These are phyloP conservation scores for Fistularia commersonii DNA, from an alignment of 2,797 vertebrate species.

Conservation along the genomic window DNA sequence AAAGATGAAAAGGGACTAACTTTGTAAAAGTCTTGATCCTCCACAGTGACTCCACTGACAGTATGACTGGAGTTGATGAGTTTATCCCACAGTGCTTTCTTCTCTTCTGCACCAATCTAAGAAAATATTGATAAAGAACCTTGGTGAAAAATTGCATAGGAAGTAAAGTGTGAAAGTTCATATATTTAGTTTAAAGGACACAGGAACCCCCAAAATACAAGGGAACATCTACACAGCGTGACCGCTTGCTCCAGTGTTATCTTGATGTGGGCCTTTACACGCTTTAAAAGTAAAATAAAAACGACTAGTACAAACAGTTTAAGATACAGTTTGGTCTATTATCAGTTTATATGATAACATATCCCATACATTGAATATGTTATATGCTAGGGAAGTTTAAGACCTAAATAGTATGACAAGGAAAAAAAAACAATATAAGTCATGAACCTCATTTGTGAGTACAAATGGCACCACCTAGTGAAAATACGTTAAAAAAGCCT, in stretches of 20 bases:
- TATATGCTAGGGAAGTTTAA: no score
- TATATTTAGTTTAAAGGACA: background rate
- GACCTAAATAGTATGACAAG: no score
- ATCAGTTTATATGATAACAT: background rate
- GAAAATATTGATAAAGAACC: conserved; percentile 34
- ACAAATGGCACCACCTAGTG: conserved; percentile 66
- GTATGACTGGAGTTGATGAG: conserved; percentile 78
- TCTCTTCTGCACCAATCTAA: conserved; percentile 81
- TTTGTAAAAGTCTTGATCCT: conserved; percentile 84
- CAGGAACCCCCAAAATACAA: no score
- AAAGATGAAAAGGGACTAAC: conserved; percentile 64
- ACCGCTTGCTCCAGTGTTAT: no score
- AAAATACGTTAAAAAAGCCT: background rate
- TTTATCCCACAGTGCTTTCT: conserved; percentile 66
- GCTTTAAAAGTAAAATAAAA: background rate
- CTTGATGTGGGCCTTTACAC: no score
- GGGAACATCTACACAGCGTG: no score
- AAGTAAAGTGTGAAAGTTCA: conserved; percentile 15
- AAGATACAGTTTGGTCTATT: background rate
- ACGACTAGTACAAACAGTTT: background rate
- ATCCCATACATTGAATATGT: no score
- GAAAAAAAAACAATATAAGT: background rate
- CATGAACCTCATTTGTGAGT: conserved; percentile 4
- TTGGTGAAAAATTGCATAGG: conserved; percentile 15
- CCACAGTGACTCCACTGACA: conserved; percentile 58